These are phyloP conservation scores for Aegotheles bennettii DNA, from an alignment of 2,113 vertebrate genomes.

Conservation along the genomic window DNA sequence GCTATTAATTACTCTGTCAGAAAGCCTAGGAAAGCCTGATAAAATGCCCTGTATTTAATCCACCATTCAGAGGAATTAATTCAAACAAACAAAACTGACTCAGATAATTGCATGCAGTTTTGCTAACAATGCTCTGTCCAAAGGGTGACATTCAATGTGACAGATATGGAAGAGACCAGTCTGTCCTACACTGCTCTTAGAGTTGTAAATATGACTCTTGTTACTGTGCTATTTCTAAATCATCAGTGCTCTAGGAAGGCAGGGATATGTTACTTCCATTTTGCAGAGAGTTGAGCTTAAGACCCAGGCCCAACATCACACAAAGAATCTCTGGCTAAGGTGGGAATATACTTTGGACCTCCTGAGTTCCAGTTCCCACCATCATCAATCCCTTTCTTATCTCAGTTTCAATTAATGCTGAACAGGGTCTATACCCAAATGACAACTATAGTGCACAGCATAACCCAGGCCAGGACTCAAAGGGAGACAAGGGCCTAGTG, in stretches of 20 bases:
- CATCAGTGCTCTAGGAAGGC: neutral
- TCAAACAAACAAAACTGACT: neutral
- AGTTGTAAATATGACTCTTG: neutral
- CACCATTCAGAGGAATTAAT: neutral
- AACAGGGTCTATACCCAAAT: neutral
- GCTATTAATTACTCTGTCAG: neutral
- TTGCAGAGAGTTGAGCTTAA: neutral
- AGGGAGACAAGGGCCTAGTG: neutral
- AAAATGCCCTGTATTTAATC: neutral
- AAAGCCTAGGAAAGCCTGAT: neutral
- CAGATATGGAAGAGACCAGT: neutral
- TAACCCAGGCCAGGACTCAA: neutral
- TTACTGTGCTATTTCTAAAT: neutral
- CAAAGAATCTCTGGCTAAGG: neutral
- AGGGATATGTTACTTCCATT: neutral
- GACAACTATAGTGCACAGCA: fast-evolving
- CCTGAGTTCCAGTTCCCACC: neutral
- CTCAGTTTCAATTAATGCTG: neutral
- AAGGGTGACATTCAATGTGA: neutral
- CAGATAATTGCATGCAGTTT: neutral
- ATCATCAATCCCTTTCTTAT: neutral
- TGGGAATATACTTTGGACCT: neutral
- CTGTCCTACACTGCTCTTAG: neutral
- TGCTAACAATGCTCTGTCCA: neutral
- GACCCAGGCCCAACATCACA: neutral